Evolutionary conservation across 2,888 invertebrate genomes (phyloP), one percentile per base, ranked within the genome.

Genomic region (Brenthis ino): DNA sequence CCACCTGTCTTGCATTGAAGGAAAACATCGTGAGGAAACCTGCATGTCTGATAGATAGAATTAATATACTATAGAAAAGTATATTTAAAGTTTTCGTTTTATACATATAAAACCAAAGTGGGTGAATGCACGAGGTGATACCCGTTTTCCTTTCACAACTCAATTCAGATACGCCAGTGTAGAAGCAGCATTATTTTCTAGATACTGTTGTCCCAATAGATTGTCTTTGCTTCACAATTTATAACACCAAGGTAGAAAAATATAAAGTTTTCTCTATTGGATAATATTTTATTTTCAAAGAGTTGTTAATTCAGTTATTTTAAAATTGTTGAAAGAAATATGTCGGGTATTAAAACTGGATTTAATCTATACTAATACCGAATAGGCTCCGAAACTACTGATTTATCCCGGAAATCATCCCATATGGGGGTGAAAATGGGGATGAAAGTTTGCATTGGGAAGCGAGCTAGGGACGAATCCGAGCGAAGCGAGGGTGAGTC

Each of bases 221-320:
- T 63, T 63, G 63, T 63, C 63, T 63, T 63, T 63, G 63, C 53
- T 63, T 63, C 63, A 63, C 63, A 63, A 63, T 63, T 63, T 63
- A 63, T 54, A 54, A 63, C 63, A 20, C 53, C 63, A 24, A 43
- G 16, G 16, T 53, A 54, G 63, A 63, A 63, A 63, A 63, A 63
- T 63, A 20, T 60, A 63, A 54, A 63, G 20, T 20, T 33, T 63
- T 63, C 16, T 63, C 28, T 24, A 63, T 63, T 14, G 63, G 63
- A 54, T 28, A 54, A 54, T 63, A 43, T 63, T 54, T 54, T 53
- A 53, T 53, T 63, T 63, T 63, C 12, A 63, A 24, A 54, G 8
- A 54, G 53, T 13, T 63, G 20, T 63, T 63, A 63, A 54, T 63
- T 43, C 14, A 37, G 53, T 54, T 63, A 43, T 13, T 13, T 37